phyloP scores from a whole-genome alignment of 2,113 vertebrate species.

The Sturnira hondurensis region DNA sequence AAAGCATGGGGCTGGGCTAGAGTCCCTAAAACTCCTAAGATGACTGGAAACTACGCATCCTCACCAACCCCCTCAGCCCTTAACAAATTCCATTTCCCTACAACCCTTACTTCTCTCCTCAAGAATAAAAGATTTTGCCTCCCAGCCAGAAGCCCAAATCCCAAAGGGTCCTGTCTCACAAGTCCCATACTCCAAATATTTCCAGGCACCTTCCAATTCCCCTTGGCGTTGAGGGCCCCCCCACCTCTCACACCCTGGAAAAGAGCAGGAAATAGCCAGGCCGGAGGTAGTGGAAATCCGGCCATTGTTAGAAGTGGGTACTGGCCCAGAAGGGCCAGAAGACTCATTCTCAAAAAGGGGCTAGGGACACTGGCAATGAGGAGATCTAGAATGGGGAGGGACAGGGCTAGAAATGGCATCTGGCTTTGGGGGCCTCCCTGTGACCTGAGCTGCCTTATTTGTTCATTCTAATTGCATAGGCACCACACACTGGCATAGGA shows the following conservation, averaged over 20 bases:
- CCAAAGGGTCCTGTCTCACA: background rate
- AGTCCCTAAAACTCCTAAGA: slow-evolving; percentile 56
- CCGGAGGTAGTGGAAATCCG: slow-evolving; percentile 75
- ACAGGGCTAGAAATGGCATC: background rate
- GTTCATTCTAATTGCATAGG: background rate
- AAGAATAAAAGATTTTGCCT: slow-evolving; percentile 6
- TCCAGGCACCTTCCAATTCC: slow-evolving; percentile 45
- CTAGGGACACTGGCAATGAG: background rate
- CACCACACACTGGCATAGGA: background rate
- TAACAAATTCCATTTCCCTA: background rate
- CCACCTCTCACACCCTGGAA: slow-evolving; percentile 58
- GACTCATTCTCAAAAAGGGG: slow-evolving; percentile 44
- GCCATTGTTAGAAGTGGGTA: slow-evolving; percentile 70
- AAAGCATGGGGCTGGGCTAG: background rate
- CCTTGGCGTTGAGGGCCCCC: background rate
- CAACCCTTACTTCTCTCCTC: background rate
- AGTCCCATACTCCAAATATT: slow-evolving; percentile 6
- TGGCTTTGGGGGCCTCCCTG: background rate
- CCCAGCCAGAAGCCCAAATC: background rate
- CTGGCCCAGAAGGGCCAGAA: slow-evolving; percentile 33
- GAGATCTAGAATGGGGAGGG: background rate
- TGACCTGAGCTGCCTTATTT: background rate
- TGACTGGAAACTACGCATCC: slow-evolving; percentile 33
- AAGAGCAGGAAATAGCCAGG: slow-evolving; percentile 69
- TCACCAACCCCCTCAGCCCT: background rate